Evolutionary conservation across 2,888 invertebrate species (phyloP), one percentile per base, ranked within the genome.

Genomic region (Limnephilus rhombicus): DNA sequence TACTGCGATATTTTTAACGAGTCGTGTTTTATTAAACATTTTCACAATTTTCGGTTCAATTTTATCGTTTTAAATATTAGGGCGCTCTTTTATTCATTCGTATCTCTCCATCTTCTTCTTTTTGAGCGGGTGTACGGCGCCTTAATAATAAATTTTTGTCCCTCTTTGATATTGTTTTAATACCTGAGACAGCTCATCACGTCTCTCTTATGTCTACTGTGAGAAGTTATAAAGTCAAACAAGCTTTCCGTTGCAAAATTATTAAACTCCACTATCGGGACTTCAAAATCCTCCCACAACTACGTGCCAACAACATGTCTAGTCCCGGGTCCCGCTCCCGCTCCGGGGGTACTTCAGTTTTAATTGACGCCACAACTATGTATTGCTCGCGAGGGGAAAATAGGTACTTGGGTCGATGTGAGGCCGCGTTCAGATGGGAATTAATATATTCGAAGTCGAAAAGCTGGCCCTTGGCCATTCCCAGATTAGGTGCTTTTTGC

Each of bases 301-400:
- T 68, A 68, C 68, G 24, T 68, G 68, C 68, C 68, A n/a, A 68
- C 68, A 68, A 9, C 68, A 68, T 68, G 68, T n/a, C 68, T 68
- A 3, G 49, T 45, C 37, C 45, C 29, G 37, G 31, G 31, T 31
- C 31, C 31, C 31, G 31, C 31, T 31, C 31, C 31, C 31, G 31
- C 31, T 31, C 31, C 31, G 1, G 31, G 45, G 45, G 45, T 45
- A 45, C 45, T 86, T 86, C 29, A 86, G n/a, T 13, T 49, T 86
- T 86, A 86, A 86, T 86, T 45, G 86, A 86, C 12, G 45, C 86
- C 49, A 29, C 86, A 86, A 45, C 45, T n/a, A 29, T 49, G 15
- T 15, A 49, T 24, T 7, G n/a, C 29, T 29, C 37, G 49, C 83
- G 34, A n/a, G 37, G 83, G 83, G 83, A 24, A 29, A 86, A 45